phyloP scores from a whole-genome alignment of 2,888 invertebrate species.

The Apodemia hepburni region DNA sequence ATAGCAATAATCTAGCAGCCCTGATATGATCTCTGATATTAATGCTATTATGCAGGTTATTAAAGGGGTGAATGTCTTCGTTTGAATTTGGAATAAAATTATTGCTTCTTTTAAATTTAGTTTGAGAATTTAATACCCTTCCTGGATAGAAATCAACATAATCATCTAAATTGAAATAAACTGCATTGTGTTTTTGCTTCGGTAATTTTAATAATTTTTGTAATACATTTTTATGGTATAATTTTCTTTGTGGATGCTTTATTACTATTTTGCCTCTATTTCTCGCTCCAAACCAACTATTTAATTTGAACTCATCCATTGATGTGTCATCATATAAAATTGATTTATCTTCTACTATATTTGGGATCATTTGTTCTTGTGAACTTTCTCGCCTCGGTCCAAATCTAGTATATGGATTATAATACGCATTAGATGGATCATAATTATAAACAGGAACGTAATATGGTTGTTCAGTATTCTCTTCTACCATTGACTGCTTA shows the following conservation, averaged over 20 bases:
- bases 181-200: slow-evolving; percentile 23
- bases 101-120: background rate
- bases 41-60: slow-evolving; percentile 28
- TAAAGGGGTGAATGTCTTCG: slow-evolving; percentile 30
- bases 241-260: background rate
- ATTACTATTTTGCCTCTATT: background rate
- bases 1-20: slow-evolving; percentile 40
- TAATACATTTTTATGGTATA: background rate
- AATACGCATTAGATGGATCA: slow-evolving; percentile 36
- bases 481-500: background rate
- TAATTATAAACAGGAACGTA: slow-evolving; percentile 46
- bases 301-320: background rate
- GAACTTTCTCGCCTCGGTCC: slow-evolving; percentile 41
- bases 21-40: slow-evolving; percentile 38
- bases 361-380: slow-evolving; percentile 18
- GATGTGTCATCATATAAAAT: background rate
- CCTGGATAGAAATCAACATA: slow-evolving; percentile 44
- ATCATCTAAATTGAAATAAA: slow-evolving; percentile 39
- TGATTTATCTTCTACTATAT: slow-evolving; percentile 12
- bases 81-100: slow-evolving; percentile 25
- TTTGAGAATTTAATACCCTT: slow-evolving; percentile 18
- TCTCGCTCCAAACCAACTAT: background rate
- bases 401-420: slow-evolving; percentile 39
- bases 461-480: slow-evolving; percentile 38
- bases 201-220: background rate